Conservation (phyloP, 2,797 vertebrate genomes). For the Hafferia zeledoni region DNA sequence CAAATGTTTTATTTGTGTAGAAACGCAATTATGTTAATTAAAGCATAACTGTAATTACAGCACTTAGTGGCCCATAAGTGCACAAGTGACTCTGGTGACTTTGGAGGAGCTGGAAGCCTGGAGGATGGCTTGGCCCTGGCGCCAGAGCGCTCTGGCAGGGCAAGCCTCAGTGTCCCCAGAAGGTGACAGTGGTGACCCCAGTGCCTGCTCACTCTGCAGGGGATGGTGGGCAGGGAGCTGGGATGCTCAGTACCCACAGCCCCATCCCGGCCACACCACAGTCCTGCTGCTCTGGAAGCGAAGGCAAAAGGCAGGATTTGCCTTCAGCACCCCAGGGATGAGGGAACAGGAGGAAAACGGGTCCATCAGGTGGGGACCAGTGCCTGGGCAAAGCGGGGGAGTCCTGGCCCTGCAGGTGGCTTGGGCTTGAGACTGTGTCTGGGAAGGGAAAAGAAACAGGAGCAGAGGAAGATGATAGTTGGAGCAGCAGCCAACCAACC, state of each 20-base stretch:
- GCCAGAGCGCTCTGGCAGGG: neutral
- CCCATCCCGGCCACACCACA: neutral
- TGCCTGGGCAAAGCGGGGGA: neutral
- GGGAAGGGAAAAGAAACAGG: neutral
- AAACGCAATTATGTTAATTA: conserved; percentile 66
- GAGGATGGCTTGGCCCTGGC: neutral
- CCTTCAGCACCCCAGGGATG: neutral
- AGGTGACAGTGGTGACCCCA: neutral
- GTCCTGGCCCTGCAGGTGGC: accelerated
- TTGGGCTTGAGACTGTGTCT: neutral
- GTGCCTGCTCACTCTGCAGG: neutral
- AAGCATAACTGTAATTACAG: conserved; percentile 61
- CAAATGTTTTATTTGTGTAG: conserved; percentile 58
- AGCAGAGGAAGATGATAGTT: neutral
- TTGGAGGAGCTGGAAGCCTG: neutral
- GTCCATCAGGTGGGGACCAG: neutral
- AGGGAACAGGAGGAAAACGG: neutral
- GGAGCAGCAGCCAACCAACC: neutral
- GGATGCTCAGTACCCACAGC: neutral
- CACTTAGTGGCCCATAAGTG: conserved; percentile 39
- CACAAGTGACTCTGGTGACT: neutral
- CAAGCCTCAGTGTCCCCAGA: neutral
- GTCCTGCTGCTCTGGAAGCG: neutral
- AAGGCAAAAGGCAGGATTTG: neutral
- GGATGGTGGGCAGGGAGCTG: accelerated